These are phyloP conservation scores for Perognathus longimembris DNA, from an alignment of 2,113 vertebrate species.

Conservation along the genomic window DNA sequence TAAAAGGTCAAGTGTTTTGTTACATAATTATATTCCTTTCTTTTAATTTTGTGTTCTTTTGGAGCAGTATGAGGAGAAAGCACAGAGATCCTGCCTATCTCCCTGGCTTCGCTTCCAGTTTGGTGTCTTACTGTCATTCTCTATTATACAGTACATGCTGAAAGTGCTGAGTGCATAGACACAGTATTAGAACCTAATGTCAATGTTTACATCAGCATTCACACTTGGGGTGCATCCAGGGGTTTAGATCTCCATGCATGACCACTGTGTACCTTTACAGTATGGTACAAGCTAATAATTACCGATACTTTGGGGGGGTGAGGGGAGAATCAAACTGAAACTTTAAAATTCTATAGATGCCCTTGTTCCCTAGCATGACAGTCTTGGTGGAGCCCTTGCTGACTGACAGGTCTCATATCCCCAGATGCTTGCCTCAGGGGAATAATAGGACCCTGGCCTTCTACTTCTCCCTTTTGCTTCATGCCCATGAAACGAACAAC, in stretches of 20 bases:
- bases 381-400: neutral
- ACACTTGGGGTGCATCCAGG: neutral
- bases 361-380: neutral
- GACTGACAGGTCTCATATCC: too few species aligned
- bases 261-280: too few species aligned
- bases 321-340: neutral
- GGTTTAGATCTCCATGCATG: neutral
- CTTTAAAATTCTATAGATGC: neutral
- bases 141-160: neutral
- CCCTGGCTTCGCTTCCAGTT: neutral
- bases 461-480: neutral
- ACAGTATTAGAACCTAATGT: neutral
- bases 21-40: constrained; percentile 23
- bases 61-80: neutral
- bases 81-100: neutral
- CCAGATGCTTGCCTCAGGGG: neutral
- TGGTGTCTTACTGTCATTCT: neutral
- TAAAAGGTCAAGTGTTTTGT: constrained; percentile 53
- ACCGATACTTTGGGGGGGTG: neutral
- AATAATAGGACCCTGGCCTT: neutral
- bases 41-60: neutral
- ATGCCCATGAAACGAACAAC: neutral
- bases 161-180: neutral
- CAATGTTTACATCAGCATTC: neutral
- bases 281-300: neutral